Conservation (phyloP, 2,888 invertebrate species). For the Tromatobia lineatoria region DNA sequence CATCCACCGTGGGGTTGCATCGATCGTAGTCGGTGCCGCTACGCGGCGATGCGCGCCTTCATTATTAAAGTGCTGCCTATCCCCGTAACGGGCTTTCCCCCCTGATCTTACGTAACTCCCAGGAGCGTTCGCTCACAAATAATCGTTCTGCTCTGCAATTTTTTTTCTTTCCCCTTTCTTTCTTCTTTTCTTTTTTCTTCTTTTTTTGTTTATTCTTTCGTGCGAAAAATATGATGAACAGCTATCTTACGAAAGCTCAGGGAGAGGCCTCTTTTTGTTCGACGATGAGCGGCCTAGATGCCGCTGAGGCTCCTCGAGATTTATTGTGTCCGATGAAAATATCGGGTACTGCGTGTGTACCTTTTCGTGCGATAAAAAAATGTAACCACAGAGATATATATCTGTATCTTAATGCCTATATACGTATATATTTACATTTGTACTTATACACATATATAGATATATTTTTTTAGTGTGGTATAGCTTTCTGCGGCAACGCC, state of each 20-base stretch:
- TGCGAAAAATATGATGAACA: slow-evolving; percentile 55
- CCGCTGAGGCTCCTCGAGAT: slow-evolving; percentile 37
- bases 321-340: slow-evolving; percentile 49
- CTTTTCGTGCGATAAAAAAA: slow-evolving; percentile 21
- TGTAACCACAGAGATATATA: slow-evolving; percentile 5
- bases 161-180: slow-evolving; percentile 19
- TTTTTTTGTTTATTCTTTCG: slow-evolving; percentile 5
- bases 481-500: slow-evolving; percentile 10
- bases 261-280: slow-evolving; percentile 5
- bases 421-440: neutral
- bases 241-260: slow-evolving; percentile 39
- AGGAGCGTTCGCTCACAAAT: slow-evolving; percentile 58
- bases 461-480: too few species aligned
- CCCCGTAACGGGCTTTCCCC: slow-evolving; percentile 62
- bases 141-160: slow-evolving; percentile 57
- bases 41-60: slow-evolving; percentile 80
- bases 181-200: neutral
- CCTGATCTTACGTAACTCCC: slow-evolving; percentile 65
- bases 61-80: slow-evolving; percentile 81
- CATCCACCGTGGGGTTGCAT: slow-evolving; percentile 74
- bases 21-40: slow-evolving; percentile 81
- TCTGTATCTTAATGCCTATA: neutral
- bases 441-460: neutral
- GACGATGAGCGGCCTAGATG: slow-evolving; percentile 4
- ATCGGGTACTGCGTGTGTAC: slow-evolving; percentile 4